Base-by-base conservation (phyloP, 2,113 vertebrate species). In the Lycaon pictus region DNA sequence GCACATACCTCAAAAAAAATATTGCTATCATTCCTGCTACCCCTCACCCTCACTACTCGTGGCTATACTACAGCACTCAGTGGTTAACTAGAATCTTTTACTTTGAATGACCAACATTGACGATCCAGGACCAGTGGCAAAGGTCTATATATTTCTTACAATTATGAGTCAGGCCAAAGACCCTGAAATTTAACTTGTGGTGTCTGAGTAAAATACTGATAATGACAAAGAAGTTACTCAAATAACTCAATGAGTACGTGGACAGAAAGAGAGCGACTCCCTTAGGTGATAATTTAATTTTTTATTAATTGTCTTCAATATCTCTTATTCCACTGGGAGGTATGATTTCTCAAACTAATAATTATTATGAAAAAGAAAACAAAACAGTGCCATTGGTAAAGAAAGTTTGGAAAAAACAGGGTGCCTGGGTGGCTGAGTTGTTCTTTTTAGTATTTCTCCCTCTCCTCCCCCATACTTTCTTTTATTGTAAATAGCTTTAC, bases 281-380 rank as follows among this genome's bases (percentile, higher is more conserved):
- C 6, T 25, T 9, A 67, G 51, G n/a, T 87, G 48, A 60, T 3
- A 87, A 7, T 29, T 81, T 55, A 81, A 87, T 22, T 55, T 87
- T 92, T 88, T 43, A 74, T 88, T 65, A 15, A 65, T 2, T 29
- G 20, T 76, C 95, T 88, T 92, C 22, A 35, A 27, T 74, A 72
- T 82, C n/a, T 88, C 55, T 72, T 22, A 82, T 43, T 76, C 29
- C 5, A 25, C 11, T 72, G 65, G 48, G 17, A 95, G 56, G 43
- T n/a, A 92, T 32, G 16, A 62, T 56, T 95, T 95, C 48, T 71
- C n/a, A 95, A 69, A 87, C 43, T 88, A 92, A 65, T 48, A 65
- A 96, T 88, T 69, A 87, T 11, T n/a, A 37, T 62, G 29, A 71
- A 71, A 79, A 51, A 8, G 72, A 23, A 12, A 37, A 74, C 32